Evolutionary conservation across 1,140 invertebrate species (phyloP), one percentile per base, ranked within the genome.

Genomic region (Melitaea cinxia): DNA sequence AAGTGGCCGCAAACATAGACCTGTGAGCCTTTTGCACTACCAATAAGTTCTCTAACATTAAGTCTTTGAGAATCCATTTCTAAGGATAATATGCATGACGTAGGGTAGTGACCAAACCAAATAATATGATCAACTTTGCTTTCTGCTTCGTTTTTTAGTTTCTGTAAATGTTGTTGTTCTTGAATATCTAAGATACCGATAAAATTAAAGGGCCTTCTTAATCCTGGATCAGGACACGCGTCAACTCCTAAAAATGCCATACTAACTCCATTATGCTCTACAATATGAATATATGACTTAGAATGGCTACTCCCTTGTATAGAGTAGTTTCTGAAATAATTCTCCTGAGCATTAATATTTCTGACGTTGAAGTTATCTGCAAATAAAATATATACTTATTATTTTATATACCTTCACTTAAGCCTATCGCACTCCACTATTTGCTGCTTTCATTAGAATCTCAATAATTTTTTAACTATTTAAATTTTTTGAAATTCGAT

Each of bases 101-200:
- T 97, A 10, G 98, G 97, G 91, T 98, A 98, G 87, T 99, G 98
- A 19, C 97, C 97, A 93, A 98, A 98, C 92, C 91, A 91, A 50
- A 91, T 65, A 39, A 89, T 80, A 73, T 91, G 87, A 66, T 89
- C 84, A 55, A 85, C 80, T 39, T 79, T 81, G 14, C 33, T 35
- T 39, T 86, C 83, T 33, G 84, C 87, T 71, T 91, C 85, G 23
- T 30, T 42, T 75, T 85, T 86, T 49, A 91, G 75, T 65, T 75
- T 83, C 30, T 76, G 68, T 50, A 91, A 73, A 93, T 91, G 85
- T 94, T 95, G 23, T 91, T 87, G 71, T 93, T 91, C 77, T 93
- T 93, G 30, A 95, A 72, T 35, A 94, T 93, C 93, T 30, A 98
- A 80, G 42, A 95, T 92, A 17, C 97, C 98, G 83, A 98, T 94